Conservation (phyloP, 23 tunicate genomes). For the Clavelina lepadiformis region DNA sequence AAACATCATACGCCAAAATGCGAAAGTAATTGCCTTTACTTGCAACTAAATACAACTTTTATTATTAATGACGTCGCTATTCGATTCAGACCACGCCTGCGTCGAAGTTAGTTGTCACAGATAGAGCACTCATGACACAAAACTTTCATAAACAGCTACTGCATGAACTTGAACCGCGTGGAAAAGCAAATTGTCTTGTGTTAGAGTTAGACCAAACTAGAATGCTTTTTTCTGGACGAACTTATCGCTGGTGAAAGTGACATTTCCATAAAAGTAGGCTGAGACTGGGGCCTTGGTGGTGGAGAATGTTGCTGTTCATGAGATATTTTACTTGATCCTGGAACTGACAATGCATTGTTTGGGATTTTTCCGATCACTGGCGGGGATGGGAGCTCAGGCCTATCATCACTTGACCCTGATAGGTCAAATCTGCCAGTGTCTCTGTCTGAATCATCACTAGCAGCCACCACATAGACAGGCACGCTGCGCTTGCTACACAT, state of each 20-base stretch:
- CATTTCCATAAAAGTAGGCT: constrained; percentile 22
- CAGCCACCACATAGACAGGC: constrained; percentile 19
- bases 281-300: constrained; percentile 39
- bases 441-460: constrained; percentile 32
- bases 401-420: too few species aligned
- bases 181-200: not conserved
- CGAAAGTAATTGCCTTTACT: too few species aligned
- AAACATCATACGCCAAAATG: too few species aligned
- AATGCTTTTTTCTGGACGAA: constrained; percentile 26
- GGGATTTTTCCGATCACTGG: not conserved
- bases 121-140: too few species aligned
- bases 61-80: too few species aligned
- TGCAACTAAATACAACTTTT: too few species aligned
- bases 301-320: not conserved
- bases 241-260: not conserved
- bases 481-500: constrained; percentile 5
- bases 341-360: not conserved
- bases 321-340: not conserved
- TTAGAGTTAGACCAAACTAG: constrained; percentile 23
- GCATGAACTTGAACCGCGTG: too few species aligned
- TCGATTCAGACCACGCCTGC: too few species aligned
- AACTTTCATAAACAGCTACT: too few species aligned
- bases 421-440: too few species aligned
- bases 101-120: too few species aligned
- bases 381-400: not conserved